Percentiles rank a stretch among this genome's conserved stretches.
Evolutionary conservation across 2,888 invertebrate species (phyloP).

Genomic region (Sminthurinus aureus): DNA sequence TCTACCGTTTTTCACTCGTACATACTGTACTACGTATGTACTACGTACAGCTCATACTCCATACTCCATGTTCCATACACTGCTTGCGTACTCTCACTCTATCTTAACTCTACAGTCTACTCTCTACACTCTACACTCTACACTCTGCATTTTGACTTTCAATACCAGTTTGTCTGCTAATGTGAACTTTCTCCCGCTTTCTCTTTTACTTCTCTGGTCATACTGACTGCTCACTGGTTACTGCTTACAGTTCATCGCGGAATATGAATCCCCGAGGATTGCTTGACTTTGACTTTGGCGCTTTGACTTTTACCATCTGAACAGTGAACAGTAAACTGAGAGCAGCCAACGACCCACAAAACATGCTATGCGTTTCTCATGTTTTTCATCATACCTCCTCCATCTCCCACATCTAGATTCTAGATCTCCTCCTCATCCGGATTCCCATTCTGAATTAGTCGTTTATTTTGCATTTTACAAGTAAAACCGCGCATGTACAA

Average conservation of each 20-base stretch:
- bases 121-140: too few relatives aligned
- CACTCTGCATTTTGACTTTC: too few relatives aligned
- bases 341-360: constrained; percentile 34
- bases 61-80: too few relatives aligned
- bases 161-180: too few relatives aligned
- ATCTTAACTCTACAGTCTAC: too few relatives aligned
- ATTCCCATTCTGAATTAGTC: background rate
- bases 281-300: too few relatives aligned
- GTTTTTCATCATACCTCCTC: constrained; percentile 15
- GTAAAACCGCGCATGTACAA: too few relatives aligned
- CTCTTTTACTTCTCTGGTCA: background rate
- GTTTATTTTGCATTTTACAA: too few relatives aligned
- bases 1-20: background rate
- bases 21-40: background rate
- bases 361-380: constrained; percentile 31
- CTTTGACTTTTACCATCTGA: constrained; percentile 23
- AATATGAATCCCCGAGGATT: constrained; percentile 38
- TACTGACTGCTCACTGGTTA: background rate
- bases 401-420: background rate
- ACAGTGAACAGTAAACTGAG: background rate
- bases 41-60: background rate
- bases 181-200: background rate
- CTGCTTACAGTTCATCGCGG: constrained; percentile 18
- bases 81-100: too few relatives aligned
- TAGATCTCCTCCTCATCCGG: background rate